phyloP scores from a whole-genome alignment of 2,888 invertebrate genomes.

The Lamellibrachia satsuma region DNA sequence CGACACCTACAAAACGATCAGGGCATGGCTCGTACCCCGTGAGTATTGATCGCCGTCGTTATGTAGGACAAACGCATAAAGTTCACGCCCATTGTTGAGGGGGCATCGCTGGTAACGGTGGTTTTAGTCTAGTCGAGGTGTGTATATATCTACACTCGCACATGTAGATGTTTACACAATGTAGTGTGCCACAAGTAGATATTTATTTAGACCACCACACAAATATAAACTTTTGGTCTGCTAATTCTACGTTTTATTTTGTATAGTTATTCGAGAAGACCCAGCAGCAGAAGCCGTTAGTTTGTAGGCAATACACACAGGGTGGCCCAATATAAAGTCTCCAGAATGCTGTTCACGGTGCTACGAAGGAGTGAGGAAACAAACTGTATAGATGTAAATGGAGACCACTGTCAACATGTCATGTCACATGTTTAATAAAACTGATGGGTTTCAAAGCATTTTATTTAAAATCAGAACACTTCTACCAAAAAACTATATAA shows the following conservation, averaged over 20 bases:
- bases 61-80: not conserved
- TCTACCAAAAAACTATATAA: too few relatives aligned
- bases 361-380: too few relatives aligned
- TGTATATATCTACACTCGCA: not conserved
- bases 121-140: not conserved
- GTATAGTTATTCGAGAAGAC: not conserved
- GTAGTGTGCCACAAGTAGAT: not conserved
- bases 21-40: slow-evolving; percentile 46
- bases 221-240: not conserved
- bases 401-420: too few relatives aligned
- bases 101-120: not conserved
- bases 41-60: slow-evolving; percentile 25
- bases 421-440: too few relatives aligned
- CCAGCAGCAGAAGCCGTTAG: too few relatives aligned
- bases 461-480: too few relatives aligned
- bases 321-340: too few relatives aligned
- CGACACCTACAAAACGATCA: slow-evolving; percentile 38
- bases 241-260: not conserved
- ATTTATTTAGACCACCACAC: not conserved
- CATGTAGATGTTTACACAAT: not conserved
- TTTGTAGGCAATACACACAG: too few relatives aligned
- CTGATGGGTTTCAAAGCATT: too few relatives aligned
- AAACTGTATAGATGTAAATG: too few relatives aligned
- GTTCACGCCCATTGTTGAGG: not conserved
- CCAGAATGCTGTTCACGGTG: too few relatives aligned